Evolutionary conservation across 2,113 vertebrate species (phyloP).

Genomic region (Ascaphus truei): DNA sequence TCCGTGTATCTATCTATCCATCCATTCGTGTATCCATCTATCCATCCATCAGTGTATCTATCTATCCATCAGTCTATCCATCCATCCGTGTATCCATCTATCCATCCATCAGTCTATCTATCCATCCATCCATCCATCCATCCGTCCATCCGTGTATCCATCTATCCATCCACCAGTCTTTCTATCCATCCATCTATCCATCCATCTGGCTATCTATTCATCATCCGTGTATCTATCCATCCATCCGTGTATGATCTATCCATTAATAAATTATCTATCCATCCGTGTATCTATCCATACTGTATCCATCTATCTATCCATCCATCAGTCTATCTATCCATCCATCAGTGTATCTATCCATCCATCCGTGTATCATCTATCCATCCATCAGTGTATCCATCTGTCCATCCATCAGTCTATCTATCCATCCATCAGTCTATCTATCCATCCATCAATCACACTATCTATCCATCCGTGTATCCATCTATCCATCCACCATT

Average conservation of each 20-base stretch:
- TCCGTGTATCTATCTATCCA: background rate
- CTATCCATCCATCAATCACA: background rate
- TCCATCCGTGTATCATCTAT: background rate
- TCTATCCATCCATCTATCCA: background rate
- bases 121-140: background rate
- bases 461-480: background rate
- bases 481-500: background rate
- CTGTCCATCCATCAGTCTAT: background rate
- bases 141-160: background rate
- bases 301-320: no score
- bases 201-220: background rate
- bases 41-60: no score
- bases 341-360: background rate
- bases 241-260: background rate
- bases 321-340: background rate
- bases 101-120: background rate
- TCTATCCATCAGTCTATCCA: background rate
- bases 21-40: slow-evolving; percentile 25
- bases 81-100: background rate
- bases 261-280: background rate
- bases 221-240: background rate
- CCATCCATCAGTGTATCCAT: background rate
- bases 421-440: background rate
- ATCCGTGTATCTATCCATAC: background rate
- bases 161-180: no score